Evolutionary conservation across 2,113 vertebrate genomes (phyloP).

Genomic region (Labeo rohita): DNA sequence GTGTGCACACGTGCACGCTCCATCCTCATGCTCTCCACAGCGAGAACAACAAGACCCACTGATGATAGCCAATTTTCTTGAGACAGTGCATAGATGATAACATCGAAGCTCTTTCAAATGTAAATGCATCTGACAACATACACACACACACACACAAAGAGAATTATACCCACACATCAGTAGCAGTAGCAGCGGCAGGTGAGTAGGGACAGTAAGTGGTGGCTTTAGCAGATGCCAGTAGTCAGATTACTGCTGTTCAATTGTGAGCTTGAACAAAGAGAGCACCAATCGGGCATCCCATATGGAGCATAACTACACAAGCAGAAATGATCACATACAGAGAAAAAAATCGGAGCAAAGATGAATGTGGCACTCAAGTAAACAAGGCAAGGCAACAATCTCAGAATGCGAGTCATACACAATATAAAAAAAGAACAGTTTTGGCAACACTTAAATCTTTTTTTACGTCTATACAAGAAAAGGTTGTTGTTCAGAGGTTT

Average conservation of each 20-base stretch:
- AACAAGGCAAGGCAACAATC: slow-evolving; percentile 14
- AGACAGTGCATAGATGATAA: slow-evolving; percentile 33
- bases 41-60: slow-evolving; percentile 25
- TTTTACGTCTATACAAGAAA: neutral
- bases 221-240: slow-evolving; percentile 39
- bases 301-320: slow-evolving; percentile 29
- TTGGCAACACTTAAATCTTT: slow-evolving; percentile 1
- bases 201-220: slow-evolving; percentile 27
- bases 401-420: neutral
- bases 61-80: slow-evolving; percentile 50
- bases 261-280: slow-evolving; percentile 34
- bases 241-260: slow-evolving; percentile 50
- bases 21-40: slow-evolving; percentile 9
- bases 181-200: slow-evolving; percentile 26
- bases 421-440: neutral
- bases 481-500: neutral
- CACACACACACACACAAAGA: slow-evolving; percentile 41
- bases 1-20: slow-evolving; percentile 32
- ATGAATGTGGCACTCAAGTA: slow-evolving; percentile 22
- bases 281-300: slow-evolving; percentile 24
- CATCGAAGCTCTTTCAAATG: slow-evolving; percentile 45
- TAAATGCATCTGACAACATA: slow-evolving; percentile 42
- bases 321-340: slow-evolving; percentile 29
- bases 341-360: neutral
- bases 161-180: neutral